Evolutionary conservation across 2,888 invertebrate genomes (phyloP).

Genomic region (Athrips mouffetella): DNA sequence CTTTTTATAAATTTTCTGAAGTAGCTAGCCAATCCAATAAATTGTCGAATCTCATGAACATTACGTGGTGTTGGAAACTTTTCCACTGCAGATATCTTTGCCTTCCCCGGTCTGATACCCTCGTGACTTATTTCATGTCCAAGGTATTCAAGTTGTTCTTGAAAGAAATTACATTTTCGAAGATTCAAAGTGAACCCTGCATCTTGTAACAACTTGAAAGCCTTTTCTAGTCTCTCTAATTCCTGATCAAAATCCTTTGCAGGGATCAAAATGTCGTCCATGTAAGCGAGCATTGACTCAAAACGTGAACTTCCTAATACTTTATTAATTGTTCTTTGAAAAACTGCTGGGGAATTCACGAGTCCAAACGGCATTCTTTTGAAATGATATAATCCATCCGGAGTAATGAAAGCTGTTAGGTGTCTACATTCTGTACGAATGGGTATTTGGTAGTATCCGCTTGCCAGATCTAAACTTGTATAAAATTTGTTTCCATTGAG

Average conservation of each 20-base stretch:
- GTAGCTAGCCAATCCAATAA: conserved; percentile 33
- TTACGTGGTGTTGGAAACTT: conserved; percentile 30
- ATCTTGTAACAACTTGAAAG: conserved; percentile 2
- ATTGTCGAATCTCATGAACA: conserved; percentile 31
- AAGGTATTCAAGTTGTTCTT: conserved; percentile 26
- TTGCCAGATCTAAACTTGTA: conserved; percentile 18
- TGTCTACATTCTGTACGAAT: conserved; percentile 14
- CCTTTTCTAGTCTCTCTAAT: conserved; percentile 8
- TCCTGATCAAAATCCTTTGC: conserved; percentile 7
- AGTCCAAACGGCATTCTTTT: conserved; percentile 18
- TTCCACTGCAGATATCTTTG: conserved; percentile 28
- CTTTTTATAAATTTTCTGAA: conserved; percentile 32
- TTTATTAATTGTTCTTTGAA: conserved; percentile 24
- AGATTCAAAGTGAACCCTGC: conserved; percentile 15
- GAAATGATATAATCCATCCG: conserved; percentile 19
- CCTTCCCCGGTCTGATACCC: conserved; percentile 26
- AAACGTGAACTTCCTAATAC: conserved; percentile 16
- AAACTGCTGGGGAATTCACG: conserved; percentile 18
- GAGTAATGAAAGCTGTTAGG: conserved; percentile 22
- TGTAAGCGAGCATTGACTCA: conserved; percentile 23
- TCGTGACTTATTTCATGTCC: conserved; percentile 30
- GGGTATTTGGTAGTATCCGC: conserved; percentile 23
- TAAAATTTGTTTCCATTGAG: conserved; percentile 20
- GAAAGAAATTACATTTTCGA: conserved; percentile 28
- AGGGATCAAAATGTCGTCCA: conserved; percentile 33